These are phyloP conservation scores for Odobenus rosmarus DNA, from an alignment of 2,113 vertebrate species.

Conservation along the genomic window DNA sequence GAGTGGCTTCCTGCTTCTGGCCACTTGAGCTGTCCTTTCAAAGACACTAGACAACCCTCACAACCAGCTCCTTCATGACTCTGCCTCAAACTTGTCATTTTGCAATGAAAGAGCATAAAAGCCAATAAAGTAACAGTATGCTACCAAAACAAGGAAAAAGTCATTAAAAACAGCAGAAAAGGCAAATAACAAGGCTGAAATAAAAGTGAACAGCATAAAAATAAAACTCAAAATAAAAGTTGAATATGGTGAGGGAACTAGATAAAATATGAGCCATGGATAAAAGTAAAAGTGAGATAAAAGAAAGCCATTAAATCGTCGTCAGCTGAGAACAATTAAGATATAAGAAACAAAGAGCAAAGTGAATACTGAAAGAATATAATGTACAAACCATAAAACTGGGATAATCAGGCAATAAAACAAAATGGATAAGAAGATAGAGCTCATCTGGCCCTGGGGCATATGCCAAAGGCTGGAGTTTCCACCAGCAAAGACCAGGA, in stretches of 20 bases:
- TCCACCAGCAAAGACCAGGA: neutral
- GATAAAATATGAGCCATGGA: slow-evolving; percentile 53
- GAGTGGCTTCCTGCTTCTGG: neutral
- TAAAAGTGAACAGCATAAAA: slow-evolving; percentile 56
- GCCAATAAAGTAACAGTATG: neutral
- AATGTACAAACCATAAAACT: slow-evolving; percentile 52
- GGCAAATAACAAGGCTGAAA: slow-evolving; percentile 54
- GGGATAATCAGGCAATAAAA: slow-evolving; percentile 13
- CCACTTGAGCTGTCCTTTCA: neutral
- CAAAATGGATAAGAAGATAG: neutral
- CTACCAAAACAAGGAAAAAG: slow-evolving; percentile 34
- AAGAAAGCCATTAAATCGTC: neutral
- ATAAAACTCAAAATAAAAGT: slow-evolving; percentile 62
- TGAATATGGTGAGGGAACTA: slow-evolving; percentile 8
- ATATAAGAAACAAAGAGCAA: slow-evolving; percentile 27
- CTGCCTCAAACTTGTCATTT: neutral
- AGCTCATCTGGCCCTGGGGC: neutral
- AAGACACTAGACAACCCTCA: neutral
- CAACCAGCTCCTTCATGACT: neutral
- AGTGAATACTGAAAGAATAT: slow-evolving; percentile 23
- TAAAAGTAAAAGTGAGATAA: slow-evolving; percentile 49
- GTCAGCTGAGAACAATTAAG: slow-evolving; percentile 65
- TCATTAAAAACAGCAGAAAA: slow-evolving; percentile 63
- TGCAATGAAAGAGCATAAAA: slow-evolving; percentile 64
- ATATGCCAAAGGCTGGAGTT: neutral